A percentile compares a stretch with the other conserved stretches of the same genome.
Conservation (phyloP, 64 coral and sea anemone genomes). For the Catalaphyllia jardinei region DNA sequence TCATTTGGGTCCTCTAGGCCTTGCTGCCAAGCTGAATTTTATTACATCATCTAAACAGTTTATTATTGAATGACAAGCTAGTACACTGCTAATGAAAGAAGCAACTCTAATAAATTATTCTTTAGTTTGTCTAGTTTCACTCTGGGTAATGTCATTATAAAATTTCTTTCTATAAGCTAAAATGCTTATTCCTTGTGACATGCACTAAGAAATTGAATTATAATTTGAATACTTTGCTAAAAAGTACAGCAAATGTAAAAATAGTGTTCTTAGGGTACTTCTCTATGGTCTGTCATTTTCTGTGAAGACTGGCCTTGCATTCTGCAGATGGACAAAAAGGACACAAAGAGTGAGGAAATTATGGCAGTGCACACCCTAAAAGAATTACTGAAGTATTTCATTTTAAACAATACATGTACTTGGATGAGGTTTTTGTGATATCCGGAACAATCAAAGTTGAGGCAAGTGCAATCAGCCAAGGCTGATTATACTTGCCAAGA, state of each 20-base stretch:
- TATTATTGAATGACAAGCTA: not conserved
- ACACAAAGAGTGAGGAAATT: too few species aligned
- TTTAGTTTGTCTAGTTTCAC: not conserved
- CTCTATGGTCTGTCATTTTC: not conserved
- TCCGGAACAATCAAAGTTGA: too few species aligned
- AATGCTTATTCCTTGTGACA: constrained; percentile 13
- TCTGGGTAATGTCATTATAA: not conserved
- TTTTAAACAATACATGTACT: too few species aligned
- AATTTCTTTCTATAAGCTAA: constrained; percentile 4
- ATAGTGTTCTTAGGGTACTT: constrained; percentile 23
- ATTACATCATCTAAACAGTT: not conserved
- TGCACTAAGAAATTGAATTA: constrained; percentile 8
- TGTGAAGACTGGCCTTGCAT: not conserved
- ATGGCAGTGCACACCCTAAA: too few species aligned
- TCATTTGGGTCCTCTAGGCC: too few species aligned
- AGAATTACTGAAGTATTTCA: too few species aligned
- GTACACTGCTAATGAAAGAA: not conserved
- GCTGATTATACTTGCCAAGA: too few species aligned
- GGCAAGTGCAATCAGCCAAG: too few species aligned
- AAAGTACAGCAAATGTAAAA: constrained; percentile 14
- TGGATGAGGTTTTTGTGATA: too few species aligned
- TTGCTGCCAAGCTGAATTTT: too few species aligned
- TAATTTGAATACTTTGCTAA: not conserved
- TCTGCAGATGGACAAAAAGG: not conserved
- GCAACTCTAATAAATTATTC: not conserved